These are phyloP conservation scores for Prochilodus magdalenae DNA, from an alignment of 2,113 vertebrate species.

Conservation along the genomic window DNA sequence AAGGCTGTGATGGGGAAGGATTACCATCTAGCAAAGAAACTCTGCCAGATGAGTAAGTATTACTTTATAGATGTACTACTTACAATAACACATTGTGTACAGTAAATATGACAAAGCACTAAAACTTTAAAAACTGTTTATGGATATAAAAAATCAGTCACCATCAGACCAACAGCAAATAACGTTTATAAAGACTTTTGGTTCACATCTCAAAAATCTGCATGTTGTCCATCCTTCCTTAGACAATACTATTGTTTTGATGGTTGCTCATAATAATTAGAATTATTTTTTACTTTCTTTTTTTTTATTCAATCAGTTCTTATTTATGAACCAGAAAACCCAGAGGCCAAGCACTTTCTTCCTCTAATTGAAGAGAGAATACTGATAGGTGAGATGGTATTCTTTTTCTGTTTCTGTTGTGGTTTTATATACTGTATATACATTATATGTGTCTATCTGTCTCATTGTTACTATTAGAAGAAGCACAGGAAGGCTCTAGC, in stretches of 20 bases:
- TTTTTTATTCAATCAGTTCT: conserved; percentile 74
- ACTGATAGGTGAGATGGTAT: conserved; percentile 71
- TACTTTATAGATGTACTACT: neutral
- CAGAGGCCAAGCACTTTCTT: conserved; percentile 80
- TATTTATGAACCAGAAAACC: conserved; percentile 83
- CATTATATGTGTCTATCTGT: neutral
- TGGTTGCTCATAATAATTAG: neutral
- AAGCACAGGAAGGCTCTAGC: conserved; percentile 41
- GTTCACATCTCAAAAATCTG: too few species aligned
- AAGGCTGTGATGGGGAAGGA: conserved; percentile 78
- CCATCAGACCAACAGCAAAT: too few species aligned
- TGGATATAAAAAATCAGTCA: too few species aligned
- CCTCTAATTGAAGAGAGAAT: conserved; percentile 81
- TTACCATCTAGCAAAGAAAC: conserved; percentile 75
- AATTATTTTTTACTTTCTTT: neutral
- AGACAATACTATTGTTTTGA: too few species aligned
- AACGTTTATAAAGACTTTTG: too few species aligned
- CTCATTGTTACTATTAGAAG: conserved; percentile 15
- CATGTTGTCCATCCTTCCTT: too few species aligned
- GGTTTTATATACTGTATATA: neutral
- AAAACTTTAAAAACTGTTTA: too few species aligned
- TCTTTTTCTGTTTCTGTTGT: neutral
- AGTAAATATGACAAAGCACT: neutral
- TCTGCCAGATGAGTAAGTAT: conserved; percentile 88
- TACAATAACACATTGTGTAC: too few species aligned